These are phyloP conservation scores for Acrobasis consociella DNA, from an alignment of 2,888 invertebrate species.

Conservation along the genomic window DNA sequence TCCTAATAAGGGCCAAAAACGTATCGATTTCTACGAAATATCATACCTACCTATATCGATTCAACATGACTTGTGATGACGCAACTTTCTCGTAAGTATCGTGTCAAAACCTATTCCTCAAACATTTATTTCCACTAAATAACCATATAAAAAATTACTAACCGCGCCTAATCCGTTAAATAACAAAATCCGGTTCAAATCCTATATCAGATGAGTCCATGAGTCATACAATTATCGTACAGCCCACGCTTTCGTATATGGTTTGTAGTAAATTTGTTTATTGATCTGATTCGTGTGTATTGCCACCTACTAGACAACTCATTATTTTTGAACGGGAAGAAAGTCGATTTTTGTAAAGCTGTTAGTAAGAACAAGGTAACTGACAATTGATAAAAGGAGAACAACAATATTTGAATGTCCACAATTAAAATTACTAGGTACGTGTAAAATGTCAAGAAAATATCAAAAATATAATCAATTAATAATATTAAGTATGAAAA, in stretches of 20 bases:
- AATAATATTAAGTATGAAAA: too few relatives aligned
- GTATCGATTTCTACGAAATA: too few relatives aligned
- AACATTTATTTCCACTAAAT: background rate
- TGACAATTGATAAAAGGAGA: background rate
- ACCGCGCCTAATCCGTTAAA: slow-evolving; percentile 4
- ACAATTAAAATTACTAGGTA: too few relatives aligned
- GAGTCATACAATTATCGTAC: slow-evolving; percentile 7
- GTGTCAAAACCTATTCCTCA: background rate
- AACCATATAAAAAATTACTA: background rate
- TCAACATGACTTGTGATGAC: background rate
- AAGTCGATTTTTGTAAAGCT: background rate
- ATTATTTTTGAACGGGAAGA: slow-evolving; percentile 9
- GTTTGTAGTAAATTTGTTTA: slow-evolving; percentile 19
- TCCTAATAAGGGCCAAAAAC: too few relatives aligned
- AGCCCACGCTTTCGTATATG: slow-evolving; percentile 14
- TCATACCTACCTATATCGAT: too few relatives aligned
- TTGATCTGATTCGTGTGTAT: slow-evolving; percentile 14
- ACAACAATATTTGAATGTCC: too few relatives aligned
- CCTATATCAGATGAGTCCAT: slow-evolving; percentile 6
- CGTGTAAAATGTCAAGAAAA: too few relatives aligned
- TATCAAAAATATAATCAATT: too few relatives aligned
- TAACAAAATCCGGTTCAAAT: slow-evolving; percentile 12
- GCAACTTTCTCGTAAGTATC: background rate
- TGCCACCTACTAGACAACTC: slow-evolving; percentile 14
- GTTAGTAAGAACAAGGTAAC: slow-evolving; percentile 1